Evolutionary conservation across 92 coral and sea anemone genomes (phyloP), one percentile per base, ranked within the genome.

Genomic region (Heteractis magnifica): DNA sequence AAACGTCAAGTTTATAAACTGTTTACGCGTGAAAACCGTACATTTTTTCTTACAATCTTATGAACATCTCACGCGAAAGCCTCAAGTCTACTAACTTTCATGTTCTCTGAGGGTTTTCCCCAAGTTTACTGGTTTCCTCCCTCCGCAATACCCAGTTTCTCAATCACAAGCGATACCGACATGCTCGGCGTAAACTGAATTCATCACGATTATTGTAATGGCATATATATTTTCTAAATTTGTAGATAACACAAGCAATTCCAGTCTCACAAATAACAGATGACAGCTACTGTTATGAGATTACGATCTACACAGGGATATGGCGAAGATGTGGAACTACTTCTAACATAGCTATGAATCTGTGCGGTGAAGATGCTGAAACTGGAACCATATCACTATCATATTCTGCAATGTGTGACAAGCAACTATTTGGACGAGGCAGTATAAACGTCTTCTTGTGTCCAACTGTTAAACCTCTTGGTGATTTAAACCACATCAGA

Each of bases 271-370:
- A 88, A 20, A 79, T 73, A 19, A 79, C 88, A n/a, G 83, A 84
- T 56, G 81, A 82, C 21, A 74, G 85, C 74, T 79, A 90, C 65
- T 86, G 90, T 76, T 92, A 94, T 59, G 95, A 94, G 75, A 87
- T 95, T 48, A 91, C 93, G 51, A 86, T 94, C 16, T 88, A 82
- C 71, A 95, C 98, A 18, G 98, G 98, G 21, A 87, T 94, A 51
- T 92, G 98, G 95, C 91, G 95, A 20, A 90, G 90, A 15, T 88
- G 98, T 80, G 98, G 98, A 10, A 95, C 98, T 7, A 91, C 98
- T 0, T 98, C 98, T 8, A 93, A 92, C 75, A 95, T 95, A 18
- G 97, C 94, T 16, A 90, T 95, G 85, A 87, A 84, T 72, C 50
- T 95, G 59, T 89, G 90, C 74, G 98, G 98, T 5, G 95, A 93